These are phyloP conservation scores for Gobius niger DNA, from an alignment of 2,113 vertebrate genomes.

Conservation along the genomic window DNA sequence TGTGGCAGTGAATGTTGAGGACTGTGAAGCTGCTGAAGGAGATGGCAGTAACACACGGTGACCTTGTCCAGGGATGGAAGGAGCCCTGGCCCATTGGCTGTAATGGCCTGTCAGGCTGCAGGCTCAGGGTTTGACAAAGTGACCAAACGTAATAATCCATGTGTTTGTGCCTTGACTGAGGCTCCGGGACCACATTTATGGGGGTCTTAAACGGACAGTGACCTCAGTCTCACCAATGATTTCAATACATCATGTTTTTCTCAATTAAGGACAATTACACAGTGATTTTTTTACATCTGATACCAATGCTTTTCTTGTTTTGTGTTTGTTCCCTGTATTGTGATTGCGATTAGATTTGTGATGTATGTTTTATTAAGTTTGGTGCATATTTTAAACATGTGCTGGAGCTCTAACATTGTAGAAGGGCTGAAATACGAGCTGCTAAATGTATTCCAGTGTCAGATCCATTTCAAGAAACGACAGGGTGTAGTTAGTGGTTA, in stretches of 20 bases:
- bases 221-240: constrained; percentile 21
- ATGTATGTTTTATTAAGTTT: too few relatives aligned
- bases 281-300: not conserved
- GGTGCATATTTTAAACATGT: too few relatives aligned
- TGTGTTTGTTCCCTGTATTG: too few relatives aligned
- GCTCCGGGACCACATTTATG: constrained; percentile 4
- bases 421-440: too few relatives aligned
- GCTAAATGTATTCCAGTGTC: too few relatives aligned
- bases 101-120: constrained; percentile 68
- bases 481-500: too few relatives aligned
- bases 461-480: too few relatives aligned
- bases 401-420: too few relatives aligned
- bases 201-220: constrained; percentile 24
- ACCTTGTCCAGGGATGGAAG: constrained; percentile 53
- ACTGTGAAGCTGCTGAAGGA: constrained; percentile 26
- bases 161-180: constrained; percentile 48
- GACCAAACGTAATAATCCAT: constrained; percentile 42
- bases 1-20: constrained; percentile 49
- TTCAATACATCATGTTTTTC: constrained; percentile 5
- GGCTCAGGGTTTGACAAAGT: constrained; percentile 50
- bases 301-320: too few relatives aligned
- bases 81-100: constrained; percentile 45
- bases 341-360: too few relatives aligned
- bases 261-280: not conserved
- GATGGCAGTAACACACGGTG: constrained; percentile 32